Base-by-base conservation (phyloP, 2,797 vertebrate species). In the Acrossocheilus wenchowensis region DNA sequence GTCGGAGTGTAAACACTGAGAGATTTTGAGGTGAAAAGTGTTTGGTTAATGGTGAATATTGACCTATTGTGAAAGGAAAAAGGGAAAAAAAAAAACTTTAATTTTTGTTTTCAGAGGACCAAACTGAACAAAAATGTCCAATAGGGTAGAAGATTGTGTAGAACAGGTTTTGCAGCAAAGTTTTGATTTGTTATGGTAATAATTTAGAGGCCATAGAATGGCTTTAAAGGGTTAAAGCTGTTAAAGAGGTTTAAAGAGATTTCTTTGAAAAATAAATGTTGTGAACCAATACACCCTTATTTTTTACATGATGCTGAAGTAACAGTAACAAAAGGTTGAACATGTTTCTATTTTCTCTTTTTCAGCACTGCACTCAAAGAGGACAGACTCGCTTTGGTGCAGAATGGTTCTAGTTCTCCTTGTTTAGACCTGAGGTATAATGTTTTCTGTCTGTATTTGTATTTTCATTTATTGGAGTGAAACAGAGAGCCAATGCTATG, bases 391-490 rank as follows among this genome's bases (percentile, higher is more conserved):
- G 95, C 94, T 4, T 83, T 99, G 90, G 96, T 97, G 36, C 98
- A 98, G 94, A 99, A 97, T 0, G 98, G 98, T 3, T 99, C 98
- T 68, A 99, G 98, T 90, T 99, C 98, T 6, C 98, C 98, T 0
- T 99, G 98, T 90, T 92, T 99, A 78, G 98, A 99, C 91, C 94
- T 99, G 36, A 99, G 98, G 98, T 99, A 89, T 0, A n/a, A 62
- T 26, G 26, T 75, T 43, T 34, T 3, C 6, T 5, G 5, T 7
- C 66, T 8, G 30, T 30, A 11, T 83, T 9, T 57, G 45, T 62
- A 19, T 71, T 78, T 4, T 36, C 5, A 54, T 11, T 21, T 74
- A n/a, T n/a, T 54, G 6, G 15, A 41, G 4, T 48, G 12, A 48
- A 85, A 45, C 26, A 30, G 21, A 66, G 30, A 66, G 14, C 26